These are phyloP conservation scores for Coelinius sp. DNA, from an alignment of 2,888 invertebrate genomes.

Conservation along the genomic window DNA sequence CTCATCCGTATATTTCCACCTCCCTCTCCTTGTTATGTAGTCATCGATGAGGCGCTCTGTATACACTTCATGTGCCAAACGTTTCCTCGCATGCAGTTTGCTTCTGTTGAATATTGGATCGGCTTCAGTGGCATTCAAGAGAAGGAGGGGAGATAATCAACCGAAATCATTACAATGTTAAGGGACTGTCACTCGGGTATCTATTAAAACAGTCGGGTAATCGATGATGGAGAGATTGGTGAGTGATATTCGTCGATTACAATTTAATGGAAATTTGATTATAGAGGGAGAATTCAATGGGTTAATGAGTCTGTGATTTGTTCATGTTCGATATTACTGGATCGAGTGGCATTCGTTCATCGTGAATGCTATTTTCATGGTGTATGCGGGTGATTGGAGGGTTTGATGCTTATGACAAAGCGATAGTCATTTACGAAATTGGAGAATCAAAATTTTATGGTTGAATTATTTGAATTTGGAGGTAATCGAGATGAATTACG, in stretches of 20 bases:
- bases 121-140: not conserved
- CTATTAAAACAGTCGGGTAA: conserved; percentile 22
- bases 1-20: conserved; percentile 36
- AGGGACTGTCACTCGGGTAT: conserved; percentile 27
- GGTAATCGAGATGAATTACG: not conserved
- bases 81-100: not conserved
- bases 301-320: not conserved
- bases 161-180: conserved; percentile 21
- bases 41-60: not conserved
- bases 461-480: not conserved
- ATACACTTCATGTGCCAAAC: not conserved
- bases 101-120: not conserved
- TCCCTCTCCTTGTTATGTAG: conserved; percentile 19
- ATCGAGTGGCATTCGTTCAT: not conserved
- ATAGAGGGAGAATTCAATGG: not conserved
- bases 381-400: not conserved
- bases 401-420: not conserved
- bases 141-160: conserved; percentile 22
- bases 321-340: not conserved
- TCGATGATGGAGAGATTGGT: not conserved
- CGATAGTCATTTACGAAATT: not conserved
- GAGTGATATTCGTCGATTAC: not conserved
- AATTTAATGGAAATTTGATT: not conserved
- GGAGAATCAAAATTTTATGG: not conserved
- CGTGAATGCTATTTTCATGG: not conserved